These are phyloP conservation scores for Campylomormyrus numenius DNA, from an alignment of 2,113 vertebrate species.

Conservation along the genomic window DNA sequence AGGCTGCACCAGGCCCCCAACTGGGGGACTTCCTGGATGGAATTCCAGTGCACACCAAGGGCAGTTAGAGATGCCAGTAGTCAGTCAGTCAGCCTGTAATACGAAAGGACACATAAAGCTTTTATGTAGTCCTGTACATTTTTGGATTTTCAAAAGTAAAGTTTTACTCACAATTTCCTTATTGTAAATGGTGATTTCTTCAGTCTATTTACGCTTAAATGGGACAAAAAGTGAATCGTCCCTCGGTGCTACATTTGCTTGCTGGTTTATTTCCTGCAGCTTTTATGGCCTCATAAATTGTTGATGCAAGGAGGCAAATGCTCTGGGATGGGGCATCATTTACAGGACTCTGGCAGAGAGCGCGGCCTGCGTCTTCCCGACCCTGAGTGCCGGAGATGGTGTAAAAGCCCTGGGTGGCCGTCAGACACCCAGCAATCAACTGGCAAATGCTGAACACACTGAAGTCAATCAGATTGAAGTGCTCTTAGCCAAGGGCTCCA, in stretches of 20 bases:
- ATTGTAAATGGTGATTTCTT: background rate
- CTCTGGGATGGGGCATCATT: background rate
- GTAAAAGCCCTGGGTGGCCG: background rate
- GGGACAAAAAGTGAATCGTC: background rate
- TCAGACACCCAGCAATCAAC: background rate
- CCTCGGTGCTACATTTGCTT: background rate
- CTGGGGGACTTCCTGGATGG: background rate
- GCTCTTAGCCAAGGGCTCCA: background rate
- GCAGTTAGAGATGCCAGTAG: background rate
- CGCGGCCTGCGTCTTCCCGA: background rate
- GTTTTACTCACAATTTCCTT: background rate
- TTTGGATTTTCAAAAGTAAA: background rate
- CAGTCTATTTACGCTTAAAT: background rate
- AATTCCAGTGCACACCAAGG: background rate
- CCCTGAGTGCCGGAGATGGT: background rate
- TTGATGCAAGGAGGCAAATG: background rate
- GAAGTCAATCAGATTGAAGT: background rate
- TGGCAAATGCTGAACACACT: background rate
- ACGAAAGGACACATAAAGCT: background rate
- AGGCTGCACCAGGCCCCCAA: background rate
- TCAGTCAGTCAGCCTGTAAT: background rate
- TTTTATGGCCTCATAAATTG: slow-evolving; percentile 10
- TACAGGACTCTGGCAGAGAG: background rate
- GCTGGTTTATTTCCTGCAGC: background rate
- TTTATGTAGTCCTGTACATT: background rate